These are phyloP conservation scores for Drosophila pullipes DNA, from an alignment of 2,888 invertebrate species.

Conservation along the genomic window DNA sequence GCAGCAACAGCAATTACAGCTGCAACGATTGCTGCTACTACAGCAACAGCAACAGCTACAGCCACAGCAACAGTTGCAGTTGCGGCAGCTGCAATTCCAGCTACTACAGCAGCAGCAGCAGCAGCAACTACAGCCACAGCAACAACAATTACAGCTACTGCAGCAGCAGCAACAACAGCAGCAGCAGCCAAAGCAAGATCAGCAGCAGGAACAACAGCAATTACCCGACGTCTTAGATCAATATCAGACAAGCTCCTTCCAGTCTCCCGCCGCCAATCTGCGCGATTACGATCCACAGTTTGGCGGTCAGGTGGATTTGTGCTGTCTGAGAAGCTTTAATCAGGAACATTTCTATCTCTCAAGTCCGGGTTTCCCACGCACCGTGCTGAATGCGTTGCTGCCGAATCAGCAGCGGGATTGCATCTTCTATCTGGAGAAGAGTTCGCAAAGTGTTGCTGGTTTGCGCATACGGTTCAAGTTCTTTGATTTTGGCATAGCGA, in stretches of 20 bases:
- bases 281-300: constrained; percentile 68
- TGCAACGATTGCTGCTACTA: constrained; percentile 28
- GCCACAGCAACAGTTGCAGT: constrained; percentile 31
- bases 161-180: constrained; percentile 28
- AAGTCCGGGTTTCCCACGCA: constrained; percentile 87
- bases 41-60: constrained; percentile 28
- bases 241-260: constrained; percentile 64
- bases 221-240: constrained; percentile 66
- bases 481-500: constrained; percentile 86
- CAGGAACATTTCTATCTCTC: constrained; percentile 86
- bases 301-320: constrained; percentile 75
- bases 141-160: constrained; percentile 10
- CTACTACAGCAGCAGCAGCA: constrained; percentile 26
- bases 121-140: constrained; percentile 18
- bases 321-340: constrained; percentile 85
- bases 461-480: constrained; percentile 87
- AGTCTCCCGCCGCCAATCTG: constrained; percentile 52
- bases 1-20: constrained; percentile 20
- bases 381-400: constrained; percentile 78
- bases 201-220: constrained; percentile 45
- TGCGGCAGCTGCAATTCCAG: constrained; percentile 18
- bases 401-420: constrained; percentile 86
- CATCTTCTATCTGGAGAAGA: constrained; percentile 86
- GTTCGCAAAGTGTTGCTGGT: constrained; percentile 86
- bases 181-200: constrained; percentile 24